Evolutionary conservation across 2,797 vertebrate genomes (phyloP).

Genomic region (Ptychobarbus kaznakovi): DNA sequence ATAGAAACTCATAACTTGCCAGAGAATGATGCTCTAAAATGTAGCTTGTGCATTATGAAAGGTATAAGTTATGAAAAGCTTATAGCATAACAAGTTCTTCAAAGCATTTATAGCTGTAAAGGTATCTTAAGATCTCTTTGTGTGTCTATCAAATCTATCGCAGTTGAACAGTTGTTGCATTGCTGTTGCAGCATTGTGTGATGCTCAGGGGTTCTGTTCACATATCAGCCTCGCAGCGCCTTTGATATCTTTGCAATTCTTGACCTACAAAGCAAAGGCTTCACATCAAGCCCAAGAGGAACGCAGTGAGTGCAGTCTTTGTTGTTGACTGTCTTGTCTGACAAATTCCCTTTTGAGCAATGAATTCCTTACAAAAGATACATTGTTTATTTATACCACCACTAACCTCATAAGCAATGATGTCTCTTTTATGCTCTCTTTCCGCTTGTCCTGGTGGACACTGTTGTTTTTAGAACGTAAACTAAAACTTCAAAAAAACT

Average conservation of each 20-base stretch:
- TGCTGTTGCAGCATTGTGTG: constrained; percentile 27
- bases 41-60: background rate
- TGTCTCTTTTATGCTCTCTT: constrained; percentile 7
- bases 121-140: background rate
- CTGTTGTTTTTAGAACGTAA: background rate
- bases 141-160: background rate
- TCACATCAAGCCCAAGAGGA: constrained; percentile 16
- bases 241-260: constrained; percentile 30
- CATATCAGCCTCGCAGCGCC: background rate
- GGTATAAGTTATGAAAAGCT: background rate
- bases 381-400: constrained; percentile 8
- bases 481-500: background rate
- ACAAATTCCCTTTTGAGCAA: constrained; percentile 13
- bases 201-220: constrained; percentile 23
- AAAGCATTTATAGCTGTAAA: background rate
- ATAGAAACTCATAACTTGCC: background rate
- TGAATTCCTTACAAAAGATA: constrained; percentile 5
- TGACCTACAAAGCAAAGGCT: constrained; percentile 30
- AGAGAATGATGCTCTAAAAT: background rate
- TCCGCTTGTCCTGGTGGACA: background rate
- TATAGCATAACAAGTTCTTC: background rate
- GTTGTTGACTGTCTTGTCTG: constrained; percentile 20
- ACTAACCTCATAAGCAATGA: constrained; percentile 11
- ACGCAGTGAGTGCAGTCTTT: constrained; percentile 15
- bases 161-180: constrained; percentile 26